Conservation (phyloP, 1,140 invertebrate species). For the Ptiloglossa arizonensis region DNA sequence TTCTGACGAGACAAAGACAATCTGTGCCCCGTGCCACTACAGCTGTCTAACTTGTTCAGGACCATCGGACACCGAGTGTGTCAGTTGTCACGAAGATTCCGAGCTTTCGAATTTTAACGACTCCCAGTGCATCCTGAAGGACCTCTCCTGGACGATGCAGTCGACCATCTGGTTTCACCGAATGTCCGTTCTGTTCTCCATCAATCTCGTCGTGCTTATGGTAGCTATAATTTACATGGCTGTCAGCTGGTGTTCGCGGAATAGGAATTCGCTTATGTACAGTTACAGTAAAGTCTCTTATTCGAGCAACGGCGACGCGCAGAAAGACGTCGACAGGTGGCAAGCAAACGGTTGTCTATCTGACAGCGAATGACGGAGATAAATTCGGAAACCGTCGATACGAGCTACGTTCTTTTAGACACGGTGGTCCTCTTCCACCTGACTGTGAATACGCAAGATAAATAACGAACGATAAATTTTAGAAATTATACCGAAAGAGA, state of each 20-base stretch:
- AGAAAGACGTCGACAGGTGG: slow-evolving; percentile 31
- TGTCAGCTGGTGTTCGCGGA: slow-evolving; percentile 22
- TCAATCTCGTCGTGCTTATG: slow-evolving; percentile 42
- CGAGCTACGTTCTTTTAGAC: too few relatives aligned
- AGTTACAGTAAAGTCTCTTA: slow-evolving; percentile 59
- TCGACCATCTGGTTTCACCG: slow-evolving; percentile 69
- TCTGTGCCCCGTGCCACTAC: slow-evolving; percentile 68
- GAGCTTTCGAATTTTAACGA: slow-evolving; percentile 31
- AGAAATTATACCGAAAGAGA: neutral
- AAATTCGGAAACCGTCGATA: neutral
- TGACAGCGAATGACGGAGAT: slow-evolving; percentile 60
- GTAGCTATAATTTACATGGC: slow-evolving; percentile 34
- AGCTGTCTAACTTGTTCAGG: slow-evolving; percentile 67
- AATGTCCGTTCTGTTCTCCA: slow-evolving; percentile 58
- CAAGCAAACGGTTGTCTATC: slow-evolving; percentile 49
- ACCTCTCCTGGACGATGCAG: slow-evolving; percentile 62
- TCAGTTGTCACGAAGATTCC: slow-evolving; percentile 65
- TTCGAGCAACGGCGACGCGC: slow-evolving; percentile 39
- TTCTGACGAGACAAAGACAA: slow-evolving; percentile 8
- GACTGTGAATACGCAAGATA: neutral
- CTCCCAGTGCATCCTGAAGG: slow-evolving; percentile 60
- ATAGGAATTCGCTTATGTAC: slow-evolving; percentile 24
- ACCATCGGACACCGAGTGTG: slow-evolving; percentile 66
- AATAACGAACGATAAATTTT: neutral
- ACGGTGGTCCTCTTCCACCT: neutral